phyloP scores from a whole-genome alignment of 2,888 invertebrate species.

The Gnatocerus cornutus region DNA sequence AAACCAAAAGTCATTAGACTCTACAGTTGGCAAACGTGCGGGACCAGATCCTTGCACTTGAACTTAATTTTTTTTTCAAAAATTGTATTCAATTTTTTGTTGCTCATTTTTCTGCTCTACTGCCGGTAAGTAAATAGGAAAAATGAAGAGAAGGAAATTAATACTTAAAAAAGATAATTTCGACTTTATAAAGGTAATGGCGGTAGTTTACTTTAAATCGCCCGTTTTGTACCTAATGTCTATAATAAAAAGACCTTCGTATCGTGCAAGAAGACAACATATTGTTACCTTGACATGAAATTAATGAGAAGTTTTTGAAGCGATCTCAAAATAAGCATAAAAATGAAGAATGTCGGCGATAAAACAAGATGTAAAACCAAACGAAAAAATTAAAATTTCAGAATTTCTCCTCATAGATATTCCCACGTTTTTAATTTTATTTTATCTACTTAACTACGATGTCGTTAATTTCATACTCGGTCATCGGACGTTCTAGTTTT shows the following conservation, averaged over 20 bases:
- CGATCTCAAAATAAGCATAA: neutral
- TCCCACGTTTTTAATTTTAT: constrained; percentile 4
- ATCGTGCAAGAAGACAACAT: neutral
- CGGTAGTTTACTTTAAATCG: constrained; percentile 2
- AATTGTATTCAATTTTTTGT: neutral
- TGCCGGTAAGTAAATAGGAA: neutral
- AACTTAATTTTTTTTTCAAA: no score
- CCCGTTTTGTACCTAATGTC: neutral
- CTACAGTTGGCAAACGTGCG: no score
- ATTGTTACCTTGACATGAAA: constrained; percentile 1
- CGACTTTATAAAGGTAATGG: constrained; percentile 1
- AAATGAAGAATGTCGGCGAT: neutral
- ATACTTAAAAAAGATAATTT: neutral
- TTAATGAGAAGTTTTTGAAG: constrained; percentile 3
- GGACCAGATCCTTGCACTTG: no score
- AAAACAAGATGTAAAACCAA: no score
- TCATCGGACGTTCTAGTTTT: neutral
- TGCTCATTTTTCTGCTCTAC: neutral
- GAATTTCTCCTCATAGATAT: neutral
- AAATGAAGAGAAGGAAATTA: neutral
- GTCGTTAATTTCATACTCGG: neutral
- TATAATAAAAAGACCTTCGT: constrained; percentile 6
- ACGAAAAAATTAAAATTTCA: no score
- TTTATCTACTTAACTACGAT: neutral
- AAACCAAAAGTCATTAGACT: no score